Evolutionary conservation across 2,113 vertebrate genomes (phyloP).

Genomic region (Haliaeetus leucogaster): DNA sequence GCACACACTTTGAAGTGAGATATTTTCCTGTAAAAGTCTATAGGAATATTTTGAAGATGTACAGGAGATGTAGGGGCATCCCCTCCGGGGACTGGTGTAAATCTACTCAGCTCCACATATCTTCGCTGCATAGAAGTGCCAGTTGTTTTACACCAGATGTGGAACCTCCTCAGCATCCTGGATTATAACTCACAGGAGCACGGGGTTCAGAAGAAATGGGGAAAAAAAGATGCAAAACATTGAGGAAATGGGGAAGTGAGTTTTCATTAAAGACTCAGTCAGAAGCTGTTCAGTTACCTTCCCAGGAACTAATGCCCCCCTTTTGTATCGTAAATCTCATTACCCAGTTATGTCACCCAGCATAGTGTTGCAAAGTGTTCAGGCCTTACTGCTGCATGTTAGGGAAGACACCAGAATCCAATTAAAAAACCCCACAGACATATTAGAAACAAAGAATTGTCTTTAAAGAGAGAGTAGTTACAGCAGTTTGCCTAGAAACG

Average conservation of each 20-base stretch:
- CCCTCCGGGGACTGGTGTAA: rapidly evolving
- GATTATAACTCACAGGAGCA: not conserved
- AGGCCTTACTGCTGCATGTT: not conserved
- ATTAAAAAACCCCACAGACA: not conserved
- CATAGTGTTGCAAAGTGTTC: not conserved
- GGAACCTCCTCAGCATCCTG: not conserved
- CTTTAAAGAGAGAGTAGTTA: not conserved
- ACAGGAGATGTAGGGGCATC: not conserved
- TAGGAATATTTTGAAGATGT: not conserved
- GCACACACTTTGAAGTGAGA: not conserved
- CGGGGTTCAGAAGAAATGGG: rapidly evolving
- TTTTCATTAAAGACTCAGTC: not conserved
- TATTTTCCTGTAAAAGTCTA: not conserved
- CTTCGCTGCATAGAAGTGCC: rapidly evolving
- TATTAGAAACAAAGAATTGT: not conserved
- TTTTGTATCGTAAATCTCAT: not conserved
- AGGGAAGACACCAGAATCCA: not conserved
- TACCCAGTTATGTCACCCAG: not conserved
- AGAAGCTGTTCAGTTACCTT: not conserved
- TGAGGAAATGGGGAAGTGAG: not conserved
- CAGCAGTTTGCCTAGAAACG: not conserved
- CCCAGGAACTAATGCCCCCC: not conserved
- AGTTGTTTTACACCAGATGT: not conserved
- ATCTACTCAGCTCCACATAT: rapidly evolving
- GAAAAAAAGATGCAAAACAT: not conserved